Evolutionary conservation across 2,888 invertebrate genomes (phyloP).

Genomic region (Mythimna pallens): DNA sequence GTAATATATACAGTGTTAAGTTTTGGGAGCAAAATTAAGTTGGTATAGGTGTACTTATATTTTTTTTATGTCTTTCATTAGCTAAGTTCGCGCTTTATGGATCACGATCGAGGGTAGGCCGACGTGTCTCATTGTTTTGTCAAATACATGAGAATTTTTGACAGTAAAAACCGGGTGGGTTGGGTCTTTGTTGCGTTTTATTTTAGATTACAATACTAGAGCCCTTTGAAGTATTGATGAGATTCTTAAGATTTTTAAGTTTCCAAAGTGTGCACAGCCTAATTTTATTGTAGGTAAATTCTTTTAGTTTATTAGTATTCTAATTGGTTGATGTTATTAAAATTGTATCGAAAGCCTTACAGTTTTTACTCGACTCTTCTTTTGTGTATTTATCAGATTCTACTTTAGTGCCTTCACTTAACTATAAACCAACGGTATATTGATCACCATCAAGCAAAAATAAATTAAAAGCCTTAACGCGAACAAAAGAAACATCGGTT

Average conservation of each 20-base stretch:
- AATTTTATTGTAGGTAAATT: background rate
- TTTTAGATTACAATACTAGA: slow-evolving; percentile 63
- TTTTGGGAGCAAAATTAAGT: slow-evolving; percentile 50
- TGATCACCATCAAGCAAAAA: background rate
- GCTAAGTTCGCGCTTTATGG: slow-evolving; percentile 89
- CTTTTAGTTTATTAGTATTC: too few relatives aligned
- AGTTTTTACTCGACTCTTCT: too few relatives aligned
- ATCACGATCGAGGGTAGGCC: slow-evolving; percentile 87
- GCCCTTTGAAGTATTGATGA: slow-evolving; percentile 66
- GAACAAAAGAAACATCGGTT: slow-evolving; percentile 50
- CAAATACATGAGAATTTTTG: slow-evolving; percentile 87
- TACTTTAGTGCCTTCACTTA: background rate
- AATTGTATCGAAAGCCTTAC: too few relatives aligned
- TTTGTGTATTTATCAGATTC: background rate
- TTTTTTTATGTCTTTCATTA: slow-evolving; percentile 88
- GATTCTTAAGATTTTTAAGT: slow-evolving; percentile 18
- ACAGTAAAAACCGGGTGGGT: slow-evolving; percentile 87
- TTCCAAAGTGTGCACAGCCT: slow-evolving; percentile 1
- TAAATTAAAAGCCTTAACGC: slow-evolving; percentile 16
- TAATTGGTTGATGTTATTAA: too few relatives aligned
- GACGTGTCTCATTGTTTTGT: slow-evolving; percentile 88
- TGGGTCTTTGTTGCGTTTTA: slow-evolving; percentile 70
- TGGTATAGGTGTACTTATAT: slow-evolving; percentile 83
- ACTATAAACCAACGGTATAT: background rate
- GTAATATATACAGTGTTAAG: slow-evolving; percentile 16